Evolutionary conservation across 2,113 vertebrate species (phyloP), one percentile per base, ranked within the genome.

Genomic region (Dascyllus trimaculatus): DNA sequence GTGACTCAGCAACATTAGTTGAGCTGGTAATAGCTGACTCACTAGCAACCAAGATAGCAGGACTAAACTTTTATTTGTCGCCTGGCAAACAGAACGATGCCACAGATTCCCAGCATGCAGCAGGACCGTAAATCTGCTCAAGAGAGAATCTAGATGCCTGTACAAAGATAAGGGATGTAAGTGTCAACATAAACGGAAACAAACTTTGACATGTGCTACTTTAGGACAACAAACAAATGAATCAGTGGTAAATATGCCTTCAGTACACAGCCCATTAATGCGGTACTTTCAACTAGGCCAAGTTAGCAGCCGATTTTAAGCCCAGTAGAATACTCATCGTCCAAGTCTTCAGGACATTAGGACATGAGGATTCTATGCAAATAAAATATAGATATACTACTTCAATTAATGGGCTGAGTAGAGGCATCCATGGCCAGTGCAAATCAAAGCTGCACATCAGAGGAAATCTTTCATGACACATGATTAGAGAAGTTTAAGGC

Each of bases 1-100:
- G 74, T 73, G 68, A 82, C 68, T 67, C 67, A 72, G 68, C 68
- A 43, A n/a, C 8, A 6, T 49, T 38, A 25, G 40, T 43, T 53
- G 32, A 15, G 38, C 48, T 53, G 38, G 11, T 22, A 62, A 24
- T 45, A 73, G 46, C 54, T 60, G 46, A 80, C 32, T 67, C n/a
- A 58, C 19, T 43, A 21, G 22, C 11, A 58, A 51, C 11, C 4
- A 38, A n/a, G 18, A 45, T 13, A 56, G 58, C 7, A 5, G 38
- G 65, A 15, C 4, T 64, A 19, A 38, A 38, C 9, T 51, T 66
- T 24, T 58, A 5, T n/a, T n/a, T 66, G 38, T 32, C 26, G 59
- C 18, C 9, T 2, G 29, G 56, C 13, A 57, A 57, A 54, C 24
- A 32, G 21, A 69, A 45, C 40, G 1, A 15, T 14, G 46, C 1